Base-by-base conservation (phyloP, 2,888 invertebrate species). In the Aleiodes alternator region DNA sequence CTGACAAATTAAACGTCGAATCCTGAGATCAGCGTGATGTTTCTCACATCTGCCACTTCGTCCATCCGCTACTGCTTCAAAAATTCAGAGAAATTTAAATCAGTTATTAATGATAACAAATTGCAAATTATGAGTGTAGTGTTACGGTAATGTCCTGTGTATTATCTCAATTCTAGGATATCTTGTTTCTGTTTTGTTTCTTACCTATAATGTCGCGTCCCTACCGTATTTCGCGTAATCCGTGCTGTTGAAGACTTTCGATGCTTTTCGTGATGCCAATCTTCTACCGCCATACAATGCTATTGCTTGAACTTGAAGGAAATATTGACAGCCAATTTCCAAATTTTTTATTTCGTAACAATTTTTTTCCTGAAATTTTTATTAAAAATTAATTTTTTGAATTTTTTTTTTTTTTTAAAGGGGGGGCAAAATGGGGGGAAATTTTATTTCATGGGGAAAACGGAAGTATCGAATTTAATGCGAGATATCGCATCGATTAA, bases 241-340 rank as follows among this genome's bases (percentile, higher is more conserved):
- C 7, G 94, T 94, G 1, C 95, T 95, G 85, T 95, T 95, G 82
- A 94, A 92, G 69, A 95, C 92, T 72, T 94, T 90, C 9, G 93
- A 94, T 1, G 93, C 93, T 83, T 95, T 95, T 61, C 94, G 93
- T 72, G 95, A 94, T 69, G 94, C 92, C 16, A 95, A 88, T 80
- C 93, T 92, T 11, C 93, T 92, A 68, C 92, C 91, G 1, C 95
- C 95, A 83, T 92, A 95, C 81, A 94, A 92, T 48, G 93, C 92
- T 78, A 95, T 91, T 5, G 95, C 95, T 89, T 95, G 95, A 5
- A 95, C 94, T 92, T 95, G 95, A 55, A 95, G 90, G 84, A 95
- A 95, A 86, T 95, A 95, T 89, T 93, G 92, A 0, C 94, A 94
- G 84, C 94, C 92, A 6, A 93, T 92, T 81, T 93, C 91, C 69